Base-by-base conservation (phyloP, 2,888 invertebrate genomes). In the Pollenia angustigena region DNA sequence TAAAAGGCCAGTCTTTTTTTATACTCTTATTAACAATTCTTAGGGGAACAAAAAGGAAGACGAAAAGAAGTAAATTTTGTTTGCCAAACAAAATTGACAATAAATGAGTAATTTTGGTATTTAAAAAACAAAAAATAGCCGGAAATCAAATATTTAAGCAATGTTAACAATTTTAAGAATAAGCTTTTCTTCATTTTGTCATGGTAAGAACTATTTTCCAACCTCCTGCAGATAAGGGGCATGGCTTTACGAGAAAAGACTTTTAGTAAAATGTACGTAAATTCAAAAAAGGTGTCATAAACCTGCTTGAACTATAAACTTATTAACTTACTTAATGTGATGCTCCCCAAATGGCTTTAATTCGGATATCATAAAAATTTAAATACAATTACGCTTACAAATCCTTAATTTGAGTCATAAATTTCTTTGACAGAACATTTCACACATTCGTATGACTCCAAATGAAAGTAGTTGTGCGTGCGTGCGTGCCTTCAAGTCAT, bases 401-500 rank as follows among this genome's bases (percentile, higher is more conserved):
- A 16, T 10, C 10, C 8, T 42, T 10, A 60, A 32, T 60, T 82
- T 18, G 56, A n/a, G 58, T 58, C 42, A 81, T 81, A 75, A 66
- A 81, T 74, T 66, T 81, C 48, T 56, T 81, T 81, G 72, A 64
- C 81, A 81, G 56, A 23, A 66, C 44, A 76, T 86, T 84, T 87
- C 72, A 82, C 68, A 76, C 68, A 66, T 75, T 72, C 46, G 32
- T 32, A 32, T 32, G 32, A 32, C 32, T 32, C 32, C 32, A 32
- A 0, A 32, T 32, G 6, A 32, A 50, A 69, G 44, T 9, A 62
- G 40, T 52, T 16, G 3, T 18, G 46, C 12, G 42, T 14, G 42
- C 18, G 71, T 84, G 87, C 87, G 81, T 87, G 87, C 87, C 84
- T 84, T 84, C 50, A 52, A 76, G 87, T 72, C 87, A 84, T 87